These are phyloP conservation scores for Rhimphoctona megacephalus DNA, from an alignment of 2,888 invertebrate genomes.

Conservation along the genomic window DNA sequence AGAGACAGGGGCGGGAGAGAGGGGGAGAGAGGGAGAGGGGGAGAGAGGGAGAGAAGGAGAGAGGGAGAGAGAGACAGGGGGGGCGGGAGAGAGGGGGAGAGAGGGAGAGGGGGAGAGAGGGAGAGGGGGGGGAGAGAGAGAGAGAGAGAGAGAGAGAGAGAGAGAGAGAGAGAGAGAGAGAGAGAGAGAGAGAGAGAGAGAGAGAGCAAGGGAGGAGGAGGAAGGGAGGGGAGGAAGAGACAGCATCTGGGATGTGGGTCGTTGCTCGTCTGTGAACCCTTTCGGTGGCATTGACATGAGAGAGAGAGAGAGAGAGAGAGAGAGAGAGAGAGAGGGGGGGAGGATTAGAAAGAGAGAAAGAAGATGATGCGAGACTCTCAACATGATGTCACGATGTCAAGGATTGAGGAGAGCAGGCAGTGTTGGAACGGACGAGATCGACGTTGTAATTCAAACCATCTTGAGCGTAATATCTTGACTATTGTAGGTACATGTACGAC, in stretches of 20 bases:
- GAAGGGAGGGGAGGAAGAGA: slow-evolving; percentile 17
- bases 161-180: background rate
- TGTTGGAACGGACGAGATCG: slow-evolving; percentile 45
- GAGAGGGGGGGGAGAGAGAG: slow-evolving; percentile 33
- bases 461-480: slow-evolving; percentile 45
- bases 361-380: slow-evolving; percentile 34
- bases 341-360: slow-evolving; percentile 32
- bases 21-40: background rate
- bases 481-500: slow-evolving; percentile 31
- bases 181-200: background rate
- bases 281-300: slow-evolving; percentile 64
- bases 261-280: slow-evolving; percentile 68
- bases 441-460: slow-evolving; percentile 60
- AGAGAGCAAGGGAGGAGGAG: slow-evolving; percentile 43
- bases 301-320: slow-evolving; percentile 11
- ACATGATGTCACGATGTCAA: slow-evolving; percentile 71
- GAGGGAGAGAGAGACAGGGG: slow-evolving; percentile 24
- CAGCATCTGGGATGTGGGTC: slow-evolving; percentile 69
- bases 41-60: slow-evolving; percentile 41
- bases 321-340: slow-evolving; percentile 20
- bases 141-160: background rate
- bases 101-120: slow-evolving; percentile 24
- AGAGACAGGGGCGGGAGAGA: slow-evolving; percentile 11
- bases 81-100: slow-evolving; percentile 28
- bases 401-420: slow-evolving; percentile 63